Evolutionary conservation across 2,888 invertebrate genomes (phyloP), one percentile per base, ranked within the genome.

Genomic region (Temnothorax ravouxi): DNA sequence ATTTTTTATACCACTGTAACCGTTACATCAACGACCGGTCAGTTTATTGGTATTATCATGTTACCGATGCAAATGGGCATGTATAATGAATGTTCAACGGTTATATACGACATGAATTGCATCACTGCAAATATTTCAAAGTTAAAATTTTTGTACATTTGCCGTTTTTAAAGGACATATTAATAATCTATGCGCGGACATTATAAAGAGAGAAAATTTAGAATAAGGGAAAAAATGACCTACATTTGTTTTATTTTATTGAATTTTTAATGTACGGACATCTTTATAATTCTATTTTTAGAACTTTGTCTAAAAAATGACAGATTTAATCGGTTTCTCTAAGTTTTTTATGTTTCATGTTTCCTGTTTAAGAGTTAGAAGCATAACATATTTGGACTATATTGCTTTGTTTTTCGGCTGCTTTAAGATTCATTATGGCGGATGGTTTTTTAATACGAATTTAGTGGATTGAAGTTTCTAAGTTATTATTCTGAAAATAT

Each of bases 31-130:
- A 47, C 11, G 61, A 52, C 25, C 25, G 25, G 13, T 13, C 13
- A 25, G 44, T 69, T 67, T 69, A 54, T 76, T n/a, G 41, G 18
- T 18, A 38, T 64, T 52, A 77, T 54, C 41, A 54, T 21, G 21
- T 56, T 69, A 38, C 9, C 29, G 44, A 56, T 56, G 69, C 11
- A 21, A 44, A 56, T 56, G 8, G 21, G 1, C 38, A 5, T 15
- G 34, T 6, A 44, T 54, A 44, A 66, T 47, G 9, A n/a, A 52
- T 11, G 6, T 3, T 67, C 41, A n/a, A n/a, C n/a, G 25, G 13
- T 3, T 64, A 25, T 52, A 21, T 21, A 34, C 8, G 9, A 44
- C 13, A 44, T 18, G 13, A 64, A 18, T 64, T 25, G 18, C 25
- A 25, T 62, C 38, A 13, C 25, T 41, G 41, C 21, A 50, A 62